A percentile compares a stretch with the other conserved stretches of the same genome.
Evolutionary conservation across 2,797 vertebrate genomes (phyloP).

Genomic region (Choloepus didactylus): DNA sequence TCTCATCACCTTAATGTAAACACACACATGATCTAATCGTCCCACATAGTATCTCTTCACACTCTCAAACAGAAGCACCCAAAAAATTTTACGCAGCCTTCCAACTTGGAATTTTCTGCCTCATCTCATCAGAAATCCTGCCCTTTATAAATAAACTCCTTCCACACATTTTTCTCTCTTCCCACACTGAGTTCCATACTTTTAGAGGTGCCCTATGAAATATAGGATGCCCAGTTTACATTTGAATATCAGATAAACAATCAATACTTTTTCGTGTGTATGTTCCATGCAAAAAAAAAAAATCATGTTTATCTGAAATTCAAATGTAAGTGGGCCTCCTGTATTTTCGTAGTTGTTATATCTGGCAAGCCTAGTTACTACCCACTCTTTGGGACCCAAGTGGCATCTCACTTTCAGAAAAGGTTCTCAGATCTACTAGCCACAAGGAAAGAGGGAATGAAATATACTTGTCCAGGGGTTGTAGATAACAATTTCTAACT

Average conservation of each 20-base stretch:
- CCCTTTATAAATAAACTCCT: background rate
- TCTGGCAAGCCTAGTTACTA: background rate
- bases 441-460: background rate
- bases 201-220: background rate
- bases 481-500: background rate
- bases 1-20: background rate
- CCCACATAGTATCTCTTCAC: background rate
- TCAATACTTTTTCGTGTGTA: background rate
- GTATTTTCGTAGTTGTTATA: background rate
- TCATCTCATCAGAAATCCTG: background rate
- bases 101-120: background rate
- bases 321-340: background rate
- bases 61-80: background rate
- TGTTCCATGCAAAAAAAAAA: background rate
- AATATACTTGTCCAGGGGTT: background rate
- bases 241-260: background rate
- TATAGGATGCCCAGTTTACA: background rate
- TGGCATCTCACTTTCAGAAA: background rate
- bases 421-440: background rate
- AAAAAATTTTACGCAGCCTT: background rate
- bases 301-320: background rate
- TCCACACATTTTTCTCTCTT: background rate
- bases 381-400: background rate
- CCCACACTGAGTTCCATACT: background rate
- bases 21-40: background rate